Percentiles rank a stretch among this genome's conserved stretches.
phyloP scores from a whole-genome alignment of 92 coral and sea anemone species.

The Phenganax subtilis region DNA sequence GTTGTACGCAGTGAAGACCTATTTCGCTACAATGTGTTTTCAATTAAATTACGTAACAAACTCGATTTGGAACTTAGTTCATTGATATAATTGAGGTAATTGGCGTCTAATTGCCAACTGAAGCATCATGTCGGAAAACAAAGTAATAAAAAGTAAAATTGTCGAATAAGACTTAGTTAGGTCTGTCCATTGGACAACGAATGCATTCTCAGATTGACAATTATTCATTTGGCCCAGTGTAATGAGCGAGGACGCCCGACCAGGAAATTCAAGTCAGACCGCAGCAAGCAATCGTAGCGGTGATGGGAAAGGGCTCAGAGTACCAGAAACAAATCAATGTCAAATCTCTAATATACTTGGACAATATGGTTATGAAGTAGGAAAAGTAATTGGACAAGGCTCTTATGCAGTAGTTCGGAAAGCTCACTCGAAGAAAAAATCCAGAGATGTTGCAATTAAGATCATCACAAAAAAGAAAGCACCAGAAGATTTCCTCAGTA shows the following conservation, averaged over 20 bases:
- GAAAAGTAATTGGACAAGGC: slow-evolving; percentile 92
- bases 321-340: slow-evolving; percentile 39
- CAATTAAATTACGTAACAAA: slow-evolving; percentile 35
- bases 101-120: not conserved
- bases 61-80: not conserved
- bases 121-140: slow-evolving; percentile 22
- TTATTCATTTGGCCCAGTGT: slow-evolving; percentile 23
- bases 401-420: slow-evolving; percentile 90
- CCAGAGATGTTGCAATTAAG: slow-evolving; percentile 81
- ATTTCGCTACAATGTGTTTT: not conserved
- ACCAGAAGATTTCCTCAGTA: slow-evolving; percentile 88
- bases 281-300: slow-evolving; percentile 31
- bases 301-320: slow-evolving; percentile 17
- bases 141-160: not conserved
- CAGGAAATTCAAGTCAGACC: slow-evolving; percentile 25
- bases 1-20: not conserved
- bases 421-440: slow-evolving; percentile 87
- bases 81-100: slow-evolving; percentile 20
- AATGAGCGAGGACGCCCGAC: slow-evolving; percentile 33
- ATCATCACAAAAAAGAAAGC: slow-evolving; percentile 98
- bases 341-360: slow-evolving; percentile 59
- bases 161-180: not conserved
- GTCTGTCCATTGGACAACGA: slow-evolving; percentile 24
- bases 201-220: slow-evolving; percentile 36
- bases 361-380: slow-evolving; percentile 87